Evolutionary conservation across 2,888 invertebrate species (phyloP), one percentile per base, ranked within the genome.

Genomic region (Ypsolopha scabrella): DNA sequence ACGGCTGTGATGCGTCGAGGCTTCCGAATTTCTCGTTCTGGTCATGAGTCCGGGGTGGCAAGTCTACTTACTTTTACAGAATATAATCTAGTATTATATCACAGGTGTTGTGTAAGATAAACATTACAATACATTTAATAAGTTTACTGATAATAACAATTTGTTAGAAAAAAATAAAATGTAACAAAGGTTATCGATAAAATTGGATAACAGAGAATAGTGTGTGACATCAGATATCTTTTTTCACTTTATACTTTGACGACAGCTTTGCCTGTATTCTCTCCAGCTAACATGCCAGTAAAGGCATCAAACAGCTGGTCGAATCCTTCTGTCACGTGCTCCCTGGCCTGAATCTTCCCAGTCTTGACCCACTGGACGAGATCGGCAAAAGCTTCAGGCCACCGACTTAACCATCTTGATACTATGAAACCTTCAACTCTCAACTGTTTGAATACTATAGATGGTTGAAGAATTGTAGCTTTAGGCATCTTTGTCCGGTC

Each of bases 281-380:
- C 80, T 14, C 91, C 91, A n/a, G 57, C 57, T 2, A 69, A 65
- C 70, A 91, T 79, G 6, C 80, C 88, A 48, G 83, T 70, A 57
- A 91, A 90, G n/a, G 90, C 90, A 45, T 87, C 72, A 10, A 88
- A 88, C 79, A 88, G 87, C 55, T 90, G 89, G 54, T 90, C 89
- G 65, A 91, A 90, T n/a, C 90, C 91, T 49, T 88, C 75, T 0
- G 88, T 88, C 0, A 89, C 64, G 0, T 89, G 89, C 69, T 92
- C 91, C 41, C 70, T 73, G 60, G 87, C 87, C 57, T 87, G 82
- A n/a, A 92, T 59, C 68, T 90, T 90, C 24, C 90, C 91, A 75
- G 88, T 82, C 47, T 75, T 68, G 52, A 90, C 76, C 88, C 88
- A 89, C 52, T 80, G 61, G 35, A 80, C 55, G 64, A 90, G 88